Base-by-base conservation (phyloP, 1,140 invertebrate species). In the Camponotus floridanus region DNA sequence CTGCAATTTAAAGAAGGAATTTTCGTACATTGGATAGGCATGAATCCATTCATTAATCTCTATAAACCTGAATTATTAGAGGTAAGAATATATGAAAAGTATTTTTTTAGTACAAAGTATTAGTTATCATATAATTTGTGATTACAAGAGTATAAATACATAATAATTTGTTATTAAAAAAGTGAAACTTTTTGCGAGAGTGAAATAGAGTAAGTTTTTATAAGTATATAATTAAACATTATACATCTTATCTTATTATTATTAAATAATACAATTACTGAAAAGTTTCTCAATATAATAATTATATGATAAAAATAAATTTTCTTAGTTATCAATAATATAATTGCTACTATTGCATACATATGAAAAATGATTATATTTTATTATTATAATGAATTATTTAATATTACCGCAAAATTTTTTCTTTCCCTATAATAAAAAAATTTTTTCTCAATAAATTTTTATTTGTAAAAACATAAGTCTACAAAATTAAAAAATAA, bases 1-100 rank as follows among this genome's bases (percentile, higher is more conserved):
- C 70, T 73, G 2, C 3, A 87, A 21, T 90, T 70, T 51, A 90
- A 92, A 78, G 81, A 87, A 36, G 93, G 93, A 18, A 91, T 93
- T 21, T 83, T 91, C 0, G 70, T 88, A 61, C 39, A 87, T 1
- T 93, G 92, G 92, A 0, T 92, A 4, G 92, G 90, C 0, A 64
- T 45, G 11, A 8, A 48, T 3, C 86, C 88, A 8, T 21, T 62
- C 1, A 80, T 93, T 21, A 89, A 92, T 62, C 39, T 94, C 48
- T 89, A 80, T 15, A 92, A 93, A 80, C 93, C 93, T 21, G 76
- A 87, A 36, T 89, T 92, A 62, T 80, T 94, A 45, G 88, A 93
- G 87, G 93, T 93, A 92, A 79, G 65, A 62, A 36, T n/a, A n/a
- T n/a, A n/a, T 42, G 15, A 51, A 55, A 57, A 67, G 1, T 18